A percentile compares a stretch with the other conserved stretches of the same genome.
phyloP scores from a whole-genome alignment of 2,113 vertebrate genomes.

The Perca flavescens region DNA sequence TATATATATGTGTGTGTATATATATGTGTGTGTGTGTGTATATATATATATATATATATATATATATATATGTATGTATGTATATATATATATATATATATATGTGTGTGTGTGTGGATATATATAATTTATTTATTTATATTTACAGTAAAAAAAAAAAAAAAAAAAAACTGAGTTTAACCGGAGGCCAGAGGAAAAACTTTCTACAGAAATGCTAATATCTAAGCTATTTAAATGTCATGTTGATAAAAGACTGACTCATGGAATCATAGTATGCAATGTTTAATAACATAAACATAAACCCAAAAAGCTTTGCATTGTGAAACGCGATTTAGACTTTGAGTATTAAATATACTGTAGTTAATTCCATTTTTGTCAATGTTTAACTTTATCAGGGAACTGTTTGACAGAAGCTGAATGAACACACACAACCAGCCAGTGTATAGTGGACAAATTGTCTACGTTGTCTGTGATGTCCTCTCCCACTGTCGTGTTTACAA shows the following conservation, averaged over 20 bases:
- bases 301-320: background rate
- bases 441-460: background rate
- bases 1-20: no score
- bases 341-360: background rate
- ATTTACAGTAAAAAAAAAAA: no score
- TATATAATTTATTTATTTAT: no score
- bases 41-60: no score
- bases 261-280: background rate
- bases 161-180: background rate
- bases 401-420: background rate
- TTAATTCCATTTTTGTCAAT: background rate
- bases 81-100: no score
- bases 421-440: background rate
- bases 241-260: background rate
- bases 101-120: no score
- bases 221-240: background rate
- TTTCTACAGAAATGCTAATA: background rate
- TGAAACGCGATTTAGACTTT: background rate
- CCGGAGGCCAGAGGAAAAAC: background rate
- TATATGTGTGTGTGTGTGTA: no score
- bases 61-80: no score
- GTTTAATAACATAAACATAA: background rate
- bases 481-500: conserved; percentile 18
- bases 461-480: background rate
- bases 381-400: background rate